Base-by-base conservation (phyloP, 35 echinoderm and acorn worm genomes). In the Nesometra sesokonis region DNA sequence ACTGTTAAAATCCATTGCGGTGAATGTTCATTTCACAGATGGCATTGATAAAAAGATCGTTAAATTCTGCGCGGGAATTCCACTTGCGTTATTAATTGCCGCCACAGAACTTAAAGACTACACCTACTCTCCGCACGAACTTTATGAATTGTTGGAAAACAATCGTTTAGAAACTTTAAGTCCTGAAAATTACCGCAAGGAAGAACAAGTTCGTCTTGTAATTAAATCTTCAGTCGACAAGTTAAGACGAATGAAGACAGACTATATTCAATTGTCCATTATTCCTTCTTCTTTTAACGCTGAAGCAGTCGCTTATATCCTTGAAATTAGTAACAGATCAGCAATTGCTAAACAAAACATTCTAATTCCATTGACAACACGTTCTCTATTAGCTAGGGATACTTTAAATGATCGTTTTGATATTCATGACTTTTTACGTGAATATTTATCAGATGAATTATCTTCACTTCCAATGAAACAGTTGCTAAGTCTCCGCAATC, bases 351-450 rank as follows among this genome's bases (percentile, higher is more conserved):
- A 83, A 83, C 34, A 39, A n/a, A 11, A 39, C 27, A 35, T 38
- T 8, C 23, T 83, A 4, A 35, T 83, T 83, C 81, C 81, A 37
- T 30, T 83, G 9, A 37, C 34, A 83, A 83, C 34, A 83, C 81
- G 81, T 23, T 83, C 81, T 0, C 81, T 83, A 5, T 3, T 83
- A 5, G 34, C 81, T 30, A 83, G 17, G 32, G 81, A 83, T 9
- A 83, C 81, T 23, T 9, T 30, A 11, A 5, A 13, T 30, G 34
- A 83, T 30, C 33, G 81, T 11, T 35, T 83, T 9, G 37, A 35
- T 30, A 83, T 83, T 7, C 81, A 83, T 83, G 32, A 35, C 11
- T 36, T 83, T 83, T 83, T 83, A 39, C 34, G 81, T 37, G 34
- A 83, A 35, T 83, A 27, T 39, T 23, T 83, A 38, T 35, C 34